phyloP scores from a whole-genome alignment of 2,888 invertebrate species.

The Patella caerulea region DNA sequence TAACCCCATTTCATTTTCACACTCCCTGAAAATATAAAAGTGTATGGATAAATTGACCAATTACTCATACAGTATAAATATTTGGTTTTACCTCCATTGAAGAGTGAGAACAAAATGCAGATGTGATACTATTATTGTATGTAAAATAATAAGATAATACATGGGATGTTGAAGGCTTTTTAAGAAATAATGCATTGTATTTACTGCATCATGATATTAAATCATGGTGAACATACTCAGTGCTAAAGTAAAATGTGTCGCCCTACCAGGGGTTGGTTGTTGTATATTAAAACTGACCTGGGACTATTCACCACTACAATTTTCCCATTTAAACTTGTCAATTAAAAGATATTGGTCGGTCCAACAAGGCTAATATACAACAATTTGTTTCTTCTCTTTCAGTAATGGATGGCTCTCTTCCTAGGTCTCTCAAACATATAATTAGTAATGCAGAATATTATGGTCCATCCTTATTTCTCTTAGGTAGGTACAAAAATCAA shows the following conservation, averaged over 20 bases:
- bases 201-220: not conserved
- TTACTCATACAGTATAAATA: too few species aligned
- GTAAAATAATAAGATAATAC: too few species aligned
- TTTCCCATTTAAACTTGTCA: too few species aligned
- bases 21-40: too few species aligned
- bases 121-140: too few species aligned
- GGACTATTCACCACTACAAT: conserved; percentile 7
- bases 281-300: not conserved
- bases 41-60: too few species aligned
- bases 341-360: too few species aligned
- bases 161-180: too few species aligned
- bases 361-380: too few species aligned
- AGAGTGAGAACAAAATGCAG: too few species aligned
- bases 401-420: conserved; percentile 88
- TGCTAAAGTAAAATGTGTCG: conserved; percentile 1
- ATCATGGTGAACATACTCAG: conserved; percentile 1
- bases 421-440: conserved; percentile 83
- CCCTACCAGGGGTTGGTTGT: conserved; percentile 9
- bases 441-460: conserved; percentile 92
- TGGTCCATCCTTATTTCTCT: conserved; percentile 85
- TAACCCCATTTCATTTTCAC: too few species aligned
- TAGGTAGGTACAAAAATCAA: conserved; percentile 75
- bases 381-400: conserved; percentile 39
- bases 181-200: not conserved
- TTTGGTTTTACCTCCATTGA: too few species aligned